Base-by-base conservation (phyloP, 2,797 vertebrate species). In the Poeciliopsis turneri region DNA sequence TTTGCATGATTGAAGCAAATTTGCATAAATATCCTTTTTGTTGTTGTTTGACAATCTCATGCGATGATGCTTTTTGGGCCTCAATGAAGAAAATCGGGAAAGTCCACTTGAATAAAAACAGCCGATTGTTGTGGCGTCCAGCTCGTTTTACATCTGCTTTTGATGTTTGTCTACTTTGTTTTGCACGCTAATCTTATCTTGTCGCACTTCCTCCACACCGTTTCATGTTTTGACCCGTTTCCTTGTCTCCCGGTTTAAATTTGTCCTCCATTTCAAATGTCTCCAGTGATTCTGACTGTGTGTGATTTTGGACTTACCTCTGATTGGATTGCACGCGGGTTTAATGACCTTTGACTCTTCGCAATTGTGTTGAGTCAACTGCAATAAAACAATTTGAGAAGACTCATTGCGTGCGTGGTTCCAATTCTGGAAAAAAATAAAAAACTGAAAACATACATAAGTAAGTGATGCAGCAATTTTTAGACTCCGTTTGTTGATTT, bases 271-370 rank as follows among this genome's bases (percentile, higher is more conserved):
- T 41, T 7, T 41, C 20, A 68, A 68, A 5, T 12, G 7, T 68
- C 3, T 13, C 36, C 4, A 13, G 20, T 25, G 36, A 68, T 41
- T 70, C 41, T 45, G 68, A 70, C 39, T 2, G 23, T 45, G 68
- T 70, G 25, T 70, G 13, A 45, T 45, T 45, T 45, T 70, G 68
- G 68, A 70, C 68, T n/a, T 70, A n/a, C 11, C 64, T 68, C 36
- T 41, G 1, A 20, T 45, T 69, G 68, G 68, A n/a, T 8, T 70
- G 13, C 23, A 45, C n/a, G 43, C 9, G 43, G 45, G 12, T 43
- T 45, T 70, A 70, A n/a, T 28, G 41, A 45, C 68, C 25, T 70
- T 70, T 69, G 39, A 69, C 20, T 43, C 41, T n/a, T 41, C 0
- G 25, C 12, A 12, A 70, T 13, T 45, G 41, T 15, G 41, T 70